phyloP scores from a whole-genome alignment of 2,797 vertebrate genomes.

The Pangasius djambal region DNA sequence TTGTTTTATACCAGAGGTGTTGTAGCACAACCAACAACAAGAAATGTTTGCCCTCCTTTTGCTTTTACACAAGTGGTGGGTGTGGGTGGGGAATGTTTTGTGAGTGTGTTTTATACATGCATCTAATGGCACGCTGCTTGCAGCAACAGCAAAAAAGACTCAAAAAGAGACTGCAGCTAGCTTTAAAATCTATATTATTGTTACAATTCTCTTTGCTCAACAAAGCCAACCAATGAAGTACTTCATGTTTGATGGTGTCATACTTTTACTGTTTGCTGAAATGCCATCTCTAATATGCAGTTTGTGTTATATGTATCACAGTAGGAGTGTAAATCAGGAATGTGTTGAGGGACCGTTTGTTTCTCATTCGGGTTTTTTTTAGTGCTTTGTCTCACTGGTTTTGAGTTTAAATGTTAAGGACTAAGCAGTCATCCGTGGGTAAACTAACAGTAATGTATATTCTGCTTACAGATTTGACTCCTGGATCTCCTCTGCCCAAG shows the following conservation, averaged over 20 bases:
- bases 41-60: not conserved
- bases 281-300: not conserved
- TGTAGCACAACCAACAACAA: not conserved
- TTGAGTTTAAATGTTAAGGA: not conserved
- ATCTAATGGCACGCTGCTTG: not conserved
- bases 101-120: not conserved
- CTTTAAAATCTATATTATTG: not conserved
- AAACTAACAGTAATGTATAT: slow-evolving; percentile 19
- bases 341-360: not conserved
- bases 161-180: not conserved
- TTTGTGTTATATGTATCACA: not conserved
- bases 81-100: not conserved
- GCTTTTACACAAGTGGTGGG: not conserved
- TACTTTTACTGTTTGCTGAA: not conserved
- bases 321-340: not conserved
- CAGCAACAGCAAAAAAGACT: not conserved
- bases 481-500: slow-evolving; percentile 82
- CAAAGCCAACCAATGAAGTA: not conserved
- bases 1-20: not conserved
- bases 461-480: slow-evolving; percentile 49
- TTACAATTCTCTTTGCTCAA: not conserved
- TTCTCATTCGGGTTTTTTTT: not conserved
- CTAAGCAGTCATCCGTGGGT: not conserved
- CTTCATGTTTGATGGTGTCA: not conserved
- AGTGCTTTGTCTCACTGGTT: not conserved